A percentile compares a stretch with the other conserved stretches of the same genome.
Evolutionary conservation across 2,113 vertebrate genomes (phyloP).

Genomic region (Pelobates fuscus): DNA sequence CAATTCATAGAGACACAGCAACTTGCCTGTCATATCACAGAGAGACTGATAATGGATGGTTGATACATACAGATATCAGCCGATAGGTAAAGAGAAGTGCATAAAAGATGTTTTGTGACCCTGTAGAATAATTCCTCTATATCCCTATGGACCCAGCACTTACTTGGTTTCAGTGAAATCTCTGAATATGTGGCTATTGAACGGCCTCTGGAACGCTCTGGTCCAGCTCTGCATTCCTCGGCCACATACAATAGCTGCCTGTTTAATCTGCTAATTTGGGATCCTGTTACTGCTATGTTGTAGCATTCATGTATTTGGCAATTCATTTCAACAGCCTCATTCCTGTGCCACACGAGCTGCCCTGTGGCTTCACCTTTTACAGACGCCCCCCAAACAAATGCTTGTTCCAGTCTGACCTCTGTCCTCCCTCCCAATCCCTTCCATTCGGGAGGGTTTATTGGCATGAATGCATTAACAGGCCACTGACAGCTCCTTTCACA

Average conservation of each 20-base stretch:
- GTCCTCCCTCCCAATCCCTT: slow-evolving; percentile 33
- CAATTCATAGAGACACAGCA: too few relatives aligned
- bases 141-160: too few relatives aligned
- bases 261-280: slow-evolving; percentile 47
- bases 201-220: background rate
- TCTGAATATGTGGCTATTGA: too few relatives aligned
- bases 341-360: slow-evolving; percentile 42
- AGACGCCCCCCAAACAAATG: slow-evolving; percentile 48
- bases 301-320: slow-evolving; percentile 46
- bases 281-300: slow-evolving; percentile 46
- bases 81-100: too few relatives aligned
- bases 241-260: slow-evolving; percentile 33
- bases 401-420: slow-evolving; percentile 46
- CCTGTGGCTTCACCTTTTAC: slow-evolving; percentile 46
- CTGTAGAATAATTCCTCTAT: too few relatives aligned
- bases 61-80: too few relatives aligned
- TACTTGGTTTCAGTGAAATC: too few relatives aligned
- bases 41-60: too few relatives aligned
- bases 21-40: too few relatives aligned
- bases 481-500: slow-evolving; percentile 50
- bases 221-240: slow-evolving; percentile 17
- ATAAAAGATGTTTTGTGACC: too few relatives aligned
- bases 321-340: slow-evolving; percentile 48
- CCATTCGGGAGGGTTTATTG: slow-evolving; percentile 44
- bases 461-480: slow-evolving; percentile 50